Percentiles rank a stretch among this genome's conserved stretches.
phyloP scores from a whole-genome alignment of 2,888 invertebrate genomes.

The Idaea aversata region DNA sequence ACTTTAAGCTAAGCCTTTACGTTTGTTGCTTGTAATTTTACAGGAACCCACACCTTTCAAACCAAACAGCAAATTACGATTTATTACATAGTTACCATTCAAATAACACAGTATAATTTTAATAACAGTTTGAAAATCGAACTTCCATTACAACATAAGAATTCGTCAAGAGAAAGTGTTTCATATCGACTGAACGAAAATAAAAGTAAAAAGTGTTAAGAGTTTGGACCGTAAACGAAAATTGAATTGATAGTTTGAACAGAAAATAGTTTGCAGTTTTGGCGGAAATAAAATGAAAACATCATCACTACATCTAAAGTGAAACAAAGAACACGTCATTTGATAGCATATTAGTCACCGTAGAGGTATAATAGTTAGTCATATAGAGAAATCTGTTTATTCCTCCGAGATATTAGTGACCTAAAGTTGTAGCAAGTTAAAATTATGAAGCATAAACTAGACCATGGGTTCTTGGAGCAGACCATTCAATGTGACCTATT shows the following conservation, averaged over 20 bases:
- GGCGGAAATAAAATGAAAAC: too few species aligned
- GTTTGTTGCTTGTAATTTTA: not conserved
- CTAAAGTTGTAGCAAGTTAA: too few species aligned
- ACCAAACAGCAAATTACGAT: not conserved
- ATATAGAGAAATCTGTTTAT: too few species aligned
- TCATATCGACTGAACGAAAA: constrained; percentile 25
- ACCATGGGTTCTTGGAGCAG: too few species aligned
- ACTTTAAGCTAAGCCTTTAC: not conserved
- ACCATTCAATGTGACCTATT: too few species aligned
- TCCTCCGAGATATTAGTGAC: too few species aligned
- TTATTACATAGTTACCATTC: not conserved
- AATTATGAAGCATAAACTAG: too few species aligned
- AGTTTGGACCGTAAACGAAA: not conserved
- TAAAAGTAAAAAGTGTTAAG: constrained; percentile 22
- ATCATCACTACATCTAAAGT: too few species aligned
- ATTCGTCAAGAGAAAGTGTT: constrained; percentile 28
- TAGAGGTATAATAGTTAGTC: too few species aligned
- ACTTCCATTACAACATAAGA: constrained; percentile 13
- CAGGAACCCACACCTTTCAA: not conserved
- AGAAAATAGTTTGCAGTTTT: not conserved
- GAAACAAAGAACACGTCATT: too few species aligned
- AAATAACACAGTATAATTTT: not conserved
- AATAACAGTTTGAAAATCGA: not conserved
- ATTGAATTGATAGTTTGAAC: not conserved
- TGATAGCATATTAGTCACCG: too few species aligned